Evolutionary conservation across 2,113 vertebrate genomes (phyloP).

Genomic region (Falco punctatus): DNA sequence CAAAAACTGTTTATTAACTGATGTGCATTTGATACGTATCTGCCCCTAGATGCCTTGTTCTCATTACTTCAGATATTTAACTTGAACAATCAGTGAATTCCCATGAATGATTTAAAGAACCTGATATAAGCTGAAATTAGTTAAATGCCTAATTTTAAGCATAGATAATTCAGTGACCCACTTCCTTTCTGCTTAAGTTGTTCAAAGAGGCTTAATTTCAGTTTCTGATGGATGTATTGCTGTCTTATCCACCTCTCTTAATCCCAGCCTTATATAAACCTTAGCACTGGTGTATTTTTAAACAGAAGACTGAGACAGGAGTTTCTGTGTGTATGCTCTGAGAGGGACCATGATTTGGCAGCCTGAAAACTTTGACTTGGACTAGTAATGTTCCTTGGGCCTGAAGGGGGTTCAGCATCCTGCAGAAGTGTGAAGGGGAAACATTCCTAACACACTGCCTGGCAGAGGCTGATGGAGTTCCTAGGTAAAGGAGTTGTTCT

Average conservation of each 20-base stretch:
- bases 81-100: background rate
- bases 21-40: background rate
- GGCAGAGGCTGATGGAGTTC: background rate
- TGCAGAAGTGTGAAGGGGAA: background rate
- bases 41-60: background rate
- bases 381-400: background rate
- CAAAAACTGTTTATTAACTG: background rate
- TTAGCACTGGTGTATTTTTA: background rate
- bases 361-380: background rate
- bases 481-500: background rate
- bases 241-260: constrained; percentile 24
- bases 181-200: constrained; percentile 18
- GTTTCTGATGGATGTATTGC: constrained; percentile 35
- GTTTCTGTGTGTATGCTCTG: background rate
- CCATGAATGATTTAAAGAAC: constrained; percentile 17
- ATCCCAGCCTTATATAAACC: constrained; percentile 29
- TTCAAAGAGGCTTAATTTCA: constrained; percentile 56
- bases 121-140: constrained; percentile 31
- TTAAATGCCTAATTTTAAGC: constrained; percentile 51
- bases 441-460: background rate
- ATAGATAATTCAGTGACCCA: constrained; percentile 33
- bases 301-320: background rate
- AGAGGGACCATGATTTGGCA: background rate
- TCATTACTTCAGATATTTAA: background rate
- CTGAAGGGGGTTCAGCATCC: background rate